Percentiles rank a stretch among this genome's conserved stretches.
These are phyloP conservation scores for Tetragonisca angustula DNA, from an alignment of 2,888 invertebrate species.

Conservation along the genomic window DNA sequence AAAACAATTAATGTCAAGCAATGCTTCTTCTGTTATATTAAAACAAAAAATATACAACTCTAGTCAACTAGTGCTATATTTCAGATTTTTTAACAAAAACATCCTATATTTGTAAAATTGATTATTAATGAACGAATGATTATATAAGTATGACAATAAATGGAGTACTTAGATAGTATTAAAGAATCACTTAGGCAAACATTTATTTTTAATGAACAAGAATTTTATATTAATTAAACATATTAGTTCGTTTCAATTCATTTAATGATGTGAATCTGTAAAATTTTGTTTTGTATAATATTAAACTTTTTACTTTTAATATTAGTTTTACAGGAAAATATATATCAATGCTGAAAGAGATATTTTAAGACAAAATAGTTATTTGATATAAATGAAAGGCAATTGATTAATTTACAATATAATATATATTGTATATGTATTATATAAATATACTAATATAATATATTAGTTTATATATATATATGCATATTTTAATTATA, in stretches of 20 bases:
- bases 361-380: not conserved
- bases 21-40: constrained; percentile 10
- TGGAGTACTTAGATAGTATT: constrained; percentile 38
- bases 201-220: constrained; percentile 19
- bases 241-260: constrained; percentile 5
- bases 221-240: constrained; percentile 16
- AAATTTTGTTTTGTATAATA: constrained; percentile 10
- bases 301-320: not conserved
- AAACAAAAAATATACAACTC: constrained; percentile 37
- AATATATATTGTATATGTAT: not conserved
- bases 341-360: not conserved
- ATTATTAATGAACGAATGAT: constrained; percentile 29
- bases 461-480: not conserved
- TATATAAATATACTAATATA: not conserved
- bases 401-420: constrained; percentile 16
- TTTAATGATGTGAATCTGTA: not conserved
- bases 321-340: constrained; percentile 14
- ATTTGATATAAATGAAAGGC: constrained; percentile 23
- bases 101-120: constrained; percentile 39
- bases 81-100: constrained; percentile 34
- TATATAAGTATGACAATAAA: constrained; percentile 62
- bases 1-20: constrained; percentile 14
- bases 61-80: constrained; percentile 58
- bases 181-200: constrained; percentile 15
- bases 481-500: not conserved